Evolutionary conservation across 1,140 invertebrate genomes (phyloP).

Genomic region (Helicoverpa armigera): DNA sequence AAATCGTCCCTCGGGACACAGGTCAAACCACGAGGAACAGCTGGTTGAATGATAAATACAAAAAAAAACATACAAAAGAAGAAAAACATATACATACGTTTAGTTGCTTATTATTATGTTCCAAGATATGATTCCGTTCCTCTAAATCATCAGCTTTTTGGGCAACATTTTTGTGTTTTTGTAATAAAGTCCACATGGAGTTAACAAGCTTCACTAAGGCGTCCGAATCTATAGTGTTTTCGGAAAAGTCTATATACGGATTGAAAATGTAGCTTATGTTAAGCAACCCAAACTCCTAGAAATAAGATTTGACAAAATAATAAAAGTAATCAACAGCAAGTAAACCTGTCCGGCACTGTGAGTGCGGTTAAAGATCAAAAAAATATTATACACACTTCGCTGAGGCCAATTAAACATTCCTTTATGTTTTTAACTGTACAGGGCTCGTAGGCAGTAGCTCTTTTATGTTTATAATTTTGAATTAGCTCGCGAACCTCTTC

Average conservation of each 20-base stretch:
- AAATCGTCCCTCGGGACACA: too few species aligned
- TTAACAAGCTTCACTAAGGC: constrained; percentile 77
- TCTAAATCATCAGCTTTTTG: constrained; percentile 69
- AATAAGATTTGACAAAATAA: constrained; percentile 33
- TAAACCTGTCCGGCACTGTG: too few species aligned
- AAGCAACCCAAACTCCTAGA: constrained; percentile 74
- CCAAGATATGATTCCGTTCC: constrained; percentile 75
- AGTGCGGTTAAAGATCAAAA: constrained; percentile 6
- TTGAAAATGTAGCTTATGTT: constrained; percentile 80
- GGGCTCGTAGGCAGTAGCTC: constrained; percentile 75
- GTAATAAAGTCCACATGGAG: constrained; percentile 72
- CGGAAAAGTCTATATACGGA: constrained; percentile 72
- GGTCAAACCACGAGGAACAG: too few species aligned
- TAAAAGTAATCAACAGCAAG: not conserved
- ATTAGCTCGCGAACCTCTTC: constrained; percentile 80
- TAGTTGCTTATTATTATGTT: constrained; percentile 76
- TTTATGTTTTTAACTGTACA: constrained; percentile 75
- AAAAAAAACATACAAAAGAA: not conserved
- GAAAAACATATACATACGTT: constrained; percentile 63
- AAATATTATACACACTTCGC: constrained; percentile 65
- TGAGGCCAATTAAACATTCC: constrained; percentile 78
- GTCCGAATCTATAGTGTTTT: constrained; percentile 64
- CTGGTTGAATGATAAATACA: not conserved
- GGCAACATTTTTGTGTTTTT: constrained; percentile 69
- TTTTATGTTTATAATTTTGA: constrained; percentile 77